phyloP scores from a whole-genome alignment of 1,140 invertebrate genomes.

The Neodiprion fabricii region DNA sequence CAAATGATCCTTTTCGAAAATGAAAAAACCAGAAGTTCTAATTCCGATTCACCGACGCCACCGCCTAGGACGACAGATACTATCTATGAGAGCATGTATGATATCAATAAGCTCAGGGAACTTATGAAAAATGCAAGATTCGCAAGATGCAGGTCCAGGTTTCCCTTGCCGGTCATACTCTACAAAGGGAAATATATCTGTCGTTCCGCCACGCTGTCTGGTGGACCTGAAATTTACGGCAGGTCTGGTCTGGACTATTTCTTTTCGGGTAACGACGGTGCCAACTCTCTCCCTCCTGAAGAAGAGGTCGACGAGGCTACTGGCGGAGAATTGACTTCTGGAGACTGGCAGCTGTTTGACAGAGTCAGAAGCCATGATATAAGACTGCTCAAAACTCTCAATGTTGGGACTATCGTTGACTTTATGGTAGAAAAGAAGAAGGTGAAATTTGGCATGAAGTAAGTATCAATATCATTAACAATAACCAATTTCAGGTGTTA shows the following conservation, averaged over 20 bases:
- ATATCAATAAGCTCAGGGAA: slow-evolving; percentile 67
- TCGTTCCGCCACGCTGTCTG: slow-evolving; percentile 73
- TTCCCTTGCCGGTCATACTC: slow-evolving; percentile 81
- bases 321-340: slow-evolving; percentile 43
- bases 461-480: slow-evolving; percentile 51
- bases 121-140: slow-evolving; percentile 69
- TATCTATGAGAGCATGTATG: slow-evolving; percentile 70
- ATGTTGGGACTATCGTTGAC: slow-evolving; percentile 81
- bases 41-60: slow-evolving; percentile 41
- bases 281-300: slow-evolving; percentile 29
- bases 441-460: slow-evolving; percentile 85
- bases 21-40: slow-evolving; percentile 62
- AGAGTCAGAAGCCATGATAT: slow-evolving; percentile 77
- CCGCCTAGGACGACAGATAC: slow-evolving; percentile 60
- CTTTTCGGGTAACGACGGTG: slow-evolving; percentile 52
- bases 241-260: slow-evolving; percentile 68
- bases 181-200: slow-evolving; percentile 79
- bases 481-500: too few species aligned
- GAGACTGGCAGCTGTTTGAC: slow-evolving; percentile 70
- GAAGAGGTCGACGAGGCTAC: slow-evolving; percentile 42
- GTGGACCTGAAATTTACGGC: slow-evolving; percentile 78
- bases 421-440: slow-evolving; percentile 91
- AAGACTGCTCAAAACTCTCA: slow-evolving; percentile 73
- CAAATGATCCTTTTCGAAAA: slow-evolving; percentile 75
- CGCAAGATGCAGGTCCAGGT: slow-evolving; percentile 76